Evolutionary conservation across 2,797 vertebrate genomes (phyloP), one percentile per base, ranked within the genome.

Genomic region (Melanogrammus aeglefinus): DNA sequence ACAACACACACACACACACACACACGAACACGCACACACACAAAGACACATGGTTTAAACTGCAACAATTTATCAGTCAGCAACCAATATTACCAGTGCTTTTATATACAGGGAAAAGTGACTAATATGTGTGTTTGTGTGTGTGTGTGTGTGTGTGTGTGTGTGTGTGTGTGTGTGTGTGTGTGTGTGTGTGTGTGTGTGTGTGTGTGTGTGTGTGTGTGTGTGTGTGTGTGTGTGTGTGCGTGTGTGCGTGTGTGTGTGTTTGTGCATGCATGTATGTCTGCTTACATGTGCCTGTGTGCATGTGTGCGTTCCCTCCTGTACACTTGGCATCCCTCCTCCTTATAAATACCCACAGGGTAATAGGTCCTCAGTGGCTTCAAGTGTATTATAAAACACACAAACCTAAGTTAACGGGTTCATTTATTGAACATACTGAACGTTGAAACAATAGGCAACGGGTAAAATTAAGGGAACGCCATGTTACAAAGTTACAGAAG

Each of bases 271-370:
- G 41, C 41, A 16, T 2, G 41, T 44, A 16, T 57, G 47, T 57
- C 18, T 57, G 16, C 18, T 4, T 21, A 12, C 16, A 21, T 21
- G 47, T 57, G 47, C 18, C 4, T 7, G 6, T 18, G n/a, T 63
- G 18, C 16, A 14, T n/a, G 57, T 63, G 57, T 24, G n/a, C 10
- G 90, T 84, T 92, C 95, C 94, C 96, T 96, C 95, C 96, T 95
- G 96, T 96, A 95, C 96, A 97, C 95, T 96, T 95, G 93, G 96
- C 95, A 97, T 96, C 95, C 90, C 94, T 95, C 93, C 93, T 96
- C 95, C 96, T 96, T 93, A 97, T 96, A 97, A 96, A 98, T 99
- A 99, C 98, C 97, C 98, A 99, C 96, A 98, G 98, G 98, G 98
- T 97, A 99, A 98, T 97, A 98, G 95, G 97, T 96, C 97, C 96